Evolutionary conservation across 2,888 invertebrate species (phyloP), one percentile per base, ranked within the genome.

Genomic region (Panopea generosa): DNA sequence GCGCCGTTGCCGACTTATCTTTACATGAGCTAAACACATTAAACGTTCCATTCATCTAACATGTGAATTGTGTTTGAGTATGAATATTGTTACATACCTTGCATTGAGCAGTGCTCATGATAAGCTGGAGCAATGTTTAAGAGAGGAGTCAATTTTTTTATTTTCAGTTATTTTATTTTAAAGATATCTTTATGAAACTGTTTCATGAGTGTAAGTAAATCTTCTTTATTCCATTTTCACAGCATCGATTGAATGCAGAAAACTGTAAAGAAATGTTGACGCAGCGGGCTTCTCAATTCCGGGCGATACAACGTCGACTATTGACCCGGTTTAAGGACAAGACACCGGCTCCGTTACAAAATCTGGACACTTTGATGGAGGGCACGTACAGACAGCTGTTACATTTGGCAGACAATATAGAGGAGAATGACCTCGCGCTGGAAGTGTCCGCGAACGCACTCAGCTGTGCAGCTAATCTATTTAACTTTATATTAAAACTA

Each of bases 291-390:
- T 94, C 95, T 33, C 97, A 97, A 91, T 96, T 96, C 91, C 94
- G 96, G 53, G 93, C 96, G 68, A 95, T 97, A 40, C 96, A 97
- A 92, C 95, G 96, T 89, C 94, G 95, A 77, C 93, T 97, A 43
- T 93, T 97, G 75, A 95, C 96, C 1, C 95, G 96, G 89, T 96
- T 96, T 89, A 96, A 96, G 83, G 96, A 97, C 70, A 95, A 96
- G 89, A 96, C 96, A 61, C 96, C 96, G 0, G 94, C 95, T 1
- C 95, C 96, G 49, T 94, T 97, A 74, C 94, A 95, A 52, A 95
- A 95, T 68, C 92, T 97, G 59, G 96, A 96, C 90, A 94, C 95
- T 56, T 93, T 97, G 6, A 94, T 96, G 88, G 95, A 95, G 72
- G 95, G 96, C 75, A 96, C 96, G 0, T 95, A 95, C 87, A 91